Evolutionary conservation across 1,140 invertebrate species (phyloP).

Genomic region (Magallana ariakensis): DNA sequence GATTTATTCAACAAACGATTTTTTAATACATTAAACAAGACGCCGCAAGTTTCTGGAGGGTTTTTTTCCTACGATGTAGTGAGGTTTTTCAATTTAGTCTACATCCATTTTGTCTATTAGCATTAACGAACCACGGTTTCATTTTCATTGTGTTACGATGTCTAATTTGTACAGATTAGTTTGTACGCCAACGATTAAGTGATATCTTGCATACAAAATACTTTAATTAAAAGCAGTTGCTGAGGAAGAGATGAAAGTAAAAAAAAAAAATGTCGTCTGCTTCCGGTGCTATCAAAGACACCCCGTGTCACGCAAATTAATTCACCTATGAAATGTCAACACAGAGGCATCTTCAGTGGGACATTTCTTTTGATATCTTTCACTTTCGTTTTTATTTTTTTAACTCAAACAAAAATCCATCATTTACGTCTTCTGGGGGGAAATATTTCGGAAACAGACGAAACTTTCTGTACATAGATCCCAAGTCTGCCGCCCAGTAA

Average conservation of each 20-base stretch:
- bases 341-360: background rate
- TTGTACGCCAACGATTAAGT: background rate
- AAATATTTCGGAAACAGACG: constrained; percentile 8
- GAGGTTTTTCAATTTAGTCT: no score
- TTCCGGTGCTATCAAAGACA: constrained; percentile 25
- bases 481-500: background rate
- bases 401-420: constrained; percentile 23
- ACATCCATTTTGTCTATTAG: no score
- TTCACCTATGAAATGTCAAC: constrained; percentile 23
- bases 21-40: no score
- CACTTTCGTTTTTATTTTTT: constrained; percentile 30
- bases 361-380: constrained; percentile 32
- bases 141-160: background rate
- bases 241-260: constrained; percentile 31
- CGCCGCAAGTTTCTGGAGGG: no score
- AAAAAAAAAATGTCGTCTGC: background rate
- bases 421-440: background rate
- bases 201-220: constrained; percentile 26
- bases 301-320: constrained; percentile 15
- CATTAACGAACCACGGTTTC: background rate
- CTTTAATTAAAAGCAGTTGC: constrained; percentile 20
- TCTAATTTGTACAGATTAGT: background rate
- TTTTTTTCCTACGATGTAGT: no score
- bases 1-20: no score
- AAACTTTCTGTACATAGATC: constrained; percentile 30